A percentile compares a stretch with the other conserved stretches of the same genome.
Conservation (phyloP, 2,113 vertebrate species). For the Nycticebus coucang region DNA sequence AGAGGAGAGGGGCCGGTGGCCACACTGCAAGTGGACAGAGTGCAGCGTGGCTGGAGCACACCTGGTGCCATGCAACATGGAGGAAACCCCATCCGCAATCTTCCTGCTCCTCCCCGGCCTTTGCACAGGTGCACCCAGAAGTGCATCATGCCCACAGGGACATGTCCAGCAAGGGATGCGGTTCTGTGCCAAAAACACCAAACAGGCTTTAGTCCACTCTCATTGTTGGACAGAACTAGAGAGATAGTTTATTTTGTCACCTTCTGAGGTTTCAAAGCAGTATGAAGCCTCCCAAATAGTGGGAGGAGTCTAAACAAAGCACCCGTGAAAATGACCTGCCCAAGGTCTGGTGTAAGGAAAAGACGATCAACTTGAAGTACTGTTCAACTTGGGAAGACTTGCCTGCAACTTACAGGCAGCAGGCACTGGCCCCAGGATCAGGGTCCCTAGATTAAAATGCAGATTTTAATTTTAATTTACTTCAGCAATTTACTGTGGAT, state of each 20-base stretch:
- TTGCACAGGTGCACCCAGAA: rapidly evolving
- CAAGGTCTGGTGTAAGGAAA: too few relatives aligned
- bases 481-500: rapidly evolving
- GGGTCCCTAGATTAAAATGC: neutral
- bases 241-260: rapidly evolving
- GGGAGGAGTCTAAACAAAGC: rapidly evolving
- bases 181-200: rapidly evolving
- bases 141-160: rapidly evolving
- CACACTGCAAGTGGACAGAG: rapidly evolving
- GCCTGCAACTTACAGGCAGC: rapidly evolving
- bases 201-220: rapidly evolving
- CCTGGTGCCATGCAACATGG: rapidly evolving
- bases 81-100: rapidly evolving
- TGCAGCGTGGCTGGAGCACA: rapidly evolving
- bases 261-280: neutral
- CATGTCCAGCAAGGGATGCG: rapidly evolving
- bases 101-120: rapidly evolving
- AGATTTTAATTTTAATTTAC: too few relatives aligned
- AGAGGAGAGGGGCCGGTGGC: rapidly evolving
- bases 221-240: rapidly evolving
- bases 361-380: rapidly evolving
- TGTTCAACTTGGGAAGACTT: too few relatives aligned
- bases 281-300: rapidly evolving
- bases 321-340: neutral
- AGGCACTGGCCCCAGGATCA: too few relatives aligned